Base-by-base conservation (phyloP, 2,113 vertebrate species). In the Jacana jacana region DNA sequence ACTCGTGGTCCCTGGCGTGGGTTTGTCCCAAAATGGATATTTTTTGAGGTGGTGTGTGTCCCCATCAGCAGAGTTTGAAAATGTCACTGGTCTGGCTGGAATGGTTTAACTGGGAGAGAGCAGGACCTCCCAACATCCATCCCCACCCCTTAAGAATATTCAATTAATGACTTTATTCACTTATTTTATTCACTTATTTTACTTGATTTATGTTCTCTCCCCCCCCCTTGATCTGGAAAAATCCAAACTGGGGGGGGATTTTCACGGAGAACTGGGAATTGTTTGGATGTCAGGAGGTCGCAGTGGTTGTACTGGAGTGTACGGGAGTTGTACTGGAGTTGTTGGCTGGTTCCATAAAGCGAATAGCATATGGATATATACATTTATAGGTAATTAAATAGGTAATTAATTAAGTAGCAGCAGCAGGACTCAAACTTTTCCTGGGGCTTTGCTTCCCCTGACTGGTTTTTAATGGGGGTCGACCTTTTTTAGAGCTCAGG, bases 401-500 rank as follows among this genome's bases (percentile, higher is more conserved):
- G n/a, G n/a, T n/a, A n/a, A n/a, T n/a, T n/a, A n/a, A n/a, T n/a
- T n/a, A n/a, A n/a, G n/a, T n/a, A n/a, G n/a, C n/a, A n/a, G n/a
- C n/a, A n/a, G n/a, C n/a, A 60, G 46, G 46, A 61, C 28, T 37
- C 73, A 37, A 20, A 42, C 52, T 30, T 35, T 37, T 55, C 40
- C n/a, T 39, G 5, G 12, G 23, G 14, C 25, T 24, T 52, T n/a
- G 28, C 49, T 55, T 71, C 55, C 55, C 55, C 27, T 8, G 27
- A 7, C 65, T 37, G 5, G 2, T 71, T 79, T 88, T 64, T 61
- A 63, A 10, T n/a, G 3, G 15, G n/a, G 15, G 11, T 44, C 19
- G 12, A 18, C 40, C 57, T 42, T 17, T 16, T 49, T 30, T 27
- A 10, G 8, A 0, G 1, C 17, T 64, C 48, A 12, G 1, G 1